Evolutionary conservation across 2,888 invertebrate species (phyloP), one percentile per base, ranked within the genome.

Genomic region (Hirtodrosophila alboralis): DNA sequence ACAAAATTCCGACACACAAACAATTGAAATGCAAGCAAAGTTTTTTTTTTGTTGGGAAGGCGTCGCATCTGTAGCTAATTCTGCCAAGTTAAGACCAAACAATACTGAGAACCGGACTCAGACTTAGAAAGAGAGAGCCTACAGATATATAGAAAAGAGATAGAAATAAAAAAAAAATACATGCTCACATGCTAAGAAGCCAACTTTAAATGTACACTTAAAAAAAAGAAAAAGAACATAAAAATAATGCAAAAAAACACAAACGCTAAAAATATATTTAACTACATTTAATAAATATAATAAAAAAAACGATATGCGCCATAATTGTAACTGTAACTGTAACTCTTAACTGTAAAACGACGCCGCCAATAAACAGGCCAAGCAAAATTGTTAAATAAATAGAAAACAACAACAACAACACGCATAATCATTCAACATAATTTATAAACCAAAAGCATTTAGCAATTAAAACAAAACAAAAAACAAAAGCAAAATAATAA

Each of bases 51-150:
- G n/a, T n/a, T n/a, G n/a, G n/a, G n/a, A n/a, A 53, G 59, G 64
- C 38, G 48, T 23, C 64, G 54, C n/a, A n/a, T n/a, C n/a, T n/a
- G n/a, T n/a, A n/a, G n/a, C n/a, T n/a, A n/a, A n/a, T n/a, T 70
- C 64, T 68, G 70, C 69, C 71, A 73, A 74, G 69, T 58, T 57
- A 48, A 69, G 72, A 72, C 72, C 73, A 73, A 71, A 65, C 52
- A 13, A 58, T 10, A 38, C 5, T 13, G 3, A 49, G 16, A 23
- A 1, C n/a, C n/a, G n/a, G n/a, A n/a, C n/a, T n/a, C n/a, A n/a
- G n/a, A n/a, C n/a, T n/a, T n/a, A n/a, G n/a, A 52, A 14, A 49
- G 27, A 59, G 6, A 26, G 26, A 23, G 47, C 16, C 37, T n/a
- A 43, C 47, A 28, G 9, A 31, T 18, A 10, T 18, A 53, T 13